Base-by-base conservation (phyloP, 2,888 invertebrate species). In the Cephus sareptanus region DNA sequence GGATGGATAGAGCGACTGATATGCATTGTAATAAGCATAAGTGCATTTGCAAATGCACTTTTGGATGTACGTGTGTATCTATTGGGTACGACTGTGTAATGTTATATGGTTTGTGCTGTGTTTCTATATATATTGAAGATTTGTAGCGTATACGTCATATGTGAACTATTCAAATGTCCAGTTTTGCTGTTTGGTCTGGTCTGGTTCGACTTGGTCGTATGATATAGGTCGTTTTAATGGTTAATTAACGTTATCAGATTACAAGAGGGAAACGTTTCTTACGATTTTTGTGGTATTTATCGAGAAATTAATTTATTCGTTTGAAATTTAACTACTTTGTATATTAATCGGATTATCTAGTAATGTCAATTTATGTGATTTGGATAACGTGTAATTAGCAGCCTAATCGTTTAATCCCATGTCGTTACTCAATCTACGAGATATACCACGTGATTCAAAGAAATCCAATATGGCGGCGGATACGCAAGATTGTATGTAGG, bases 11-110 rank as follows among this genome's bases (percentile, higher is more conserved):
- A 86, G 82, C 82, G 80, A 80, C 81, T 81, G 83, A 85, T 87
- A 87, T 86, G 83, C 83, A 87, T 88, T 85, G 13, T 4, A 37
- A 40, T 6, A 83, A 83, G 82, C 86, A 86, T 86, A 86, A 85
- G 83, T 84, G 84, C 83, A 83, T 82, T 76, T 82, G 81, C 81
- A 77, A 83, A 81, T 75, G n/a, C 23, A 71, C n/a, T 12, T 71
- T n/a, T 23, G 12, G 33, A 30, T 30, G 1, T 11, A 70, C 3
- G 11, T 15, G 15, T 6, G 1, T 34, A 3, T 13, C 33, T 12
- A 31, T 34, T 31, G 2, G 31, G 31, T 11, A 31, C 1, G 11
- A 70, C 30, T 35, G 75, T 76, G 33, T 76, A n/a, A 34, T 34
- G 73, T 56, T 30, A 31, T 15, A 73, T 31, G 23, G 31, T 12